Conservation (phyloP, 2,888 invertebrate genomes). For the Elmis aenea region DNA sequence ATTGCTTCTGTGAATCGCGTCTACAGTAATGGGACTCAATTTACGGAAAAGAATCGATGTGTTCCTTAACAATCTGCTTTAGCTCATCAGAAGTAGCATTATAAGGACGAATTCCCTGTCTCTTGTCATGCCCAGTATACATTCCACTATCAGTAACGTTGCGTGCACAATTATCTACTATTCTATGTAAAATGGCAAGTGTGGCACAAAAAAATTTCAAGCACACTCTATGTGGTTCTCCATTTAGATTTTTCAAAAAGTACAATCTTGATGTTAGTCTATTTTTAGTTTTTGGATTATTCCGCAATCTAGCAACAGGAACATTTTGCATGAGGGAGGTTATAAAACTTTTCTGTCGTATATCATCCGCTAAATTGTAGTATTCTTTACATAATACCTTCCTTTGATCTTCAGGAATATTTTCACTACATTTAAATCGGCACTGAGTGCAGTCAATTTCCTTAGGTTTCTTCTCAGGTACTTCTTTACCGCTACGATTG, state of each 20-base stretch:
- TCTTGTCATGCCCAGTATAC: constrained; percentile 2
- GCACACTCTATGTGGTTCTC: constrained; percentile 1
- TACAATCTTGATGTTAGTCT: constrained; percentile 1
- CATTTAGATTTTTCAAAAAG: constrained; percentile 1
- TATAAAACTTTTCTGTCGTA: constrained; percentile 2
- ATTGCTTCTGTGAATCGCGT: constrained; percentile 1
- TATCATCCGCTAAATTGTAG: constrained; percentile 4
- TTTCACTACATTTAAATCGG: constrained; percentile 1
- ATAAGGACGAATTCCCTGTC: background rate
- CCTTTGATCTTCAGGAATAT: constrained; percentile 2
- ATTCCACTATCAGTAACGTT: background rate
- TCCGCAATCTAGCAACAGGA: background rate
- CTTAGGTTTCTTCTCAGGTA: constrained; percentile 1
- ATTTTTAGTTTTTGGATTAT: constrained; percentile 2
- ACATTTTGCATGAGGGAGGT: constrained; percentile 1
- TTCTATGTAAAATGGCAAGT: constrained; percentile 3
- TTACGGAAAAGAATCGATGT: background rate
- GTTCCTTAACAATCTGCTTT: background rate
- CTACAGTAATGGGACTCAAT: background rate
- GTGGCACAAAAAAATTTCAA: constrained; percentile 3
- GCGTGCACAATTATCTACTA: constrained; percentile 3
- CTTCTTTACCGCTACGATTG: constrained; percentile 1
- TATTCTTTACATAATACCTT: constrained; percentile 3
- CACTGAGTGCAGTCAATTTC: background rate
- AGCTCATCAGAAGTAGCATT: background rate